These are phyloP conservation scores for Redunca redunca DNA, from an alignment of 2,113 vertebrate species.

Conservation along the genomic window DNA sequence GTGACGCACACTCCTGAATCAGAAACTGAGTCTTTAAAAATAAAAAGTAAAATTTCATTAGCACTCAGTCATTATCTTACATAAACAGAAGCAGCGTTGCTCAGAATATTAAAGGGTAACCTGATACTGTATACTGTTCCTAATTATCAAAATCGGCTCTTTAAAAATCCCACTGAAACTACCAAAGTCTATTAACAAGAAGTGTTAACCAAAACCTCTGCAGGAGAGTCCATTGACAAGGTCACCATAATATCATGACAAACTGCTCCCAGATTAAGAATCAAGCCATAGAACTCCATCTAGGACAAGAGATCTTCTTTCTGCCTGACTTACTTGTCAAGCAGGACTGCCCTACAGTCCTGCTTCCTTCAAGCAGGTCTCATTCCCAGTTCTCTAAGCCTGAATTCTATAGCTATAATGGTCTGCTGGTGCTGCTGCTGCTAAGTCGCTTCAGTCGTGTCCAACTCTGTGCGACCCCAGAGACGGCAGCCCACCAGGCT, in stretches of 20 bases:
- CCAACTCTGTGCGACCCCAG: no score
- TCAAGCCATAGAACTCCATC: background rate
- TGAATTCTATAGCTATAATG: background rate
- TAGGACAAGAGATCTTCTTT: background rate
- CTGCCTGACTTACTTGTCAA: background rate
- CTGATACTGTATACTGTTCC: background rate
- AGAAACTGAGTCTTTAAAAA: constrained; percentile 97
- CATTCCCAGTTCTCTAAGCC: background rate
- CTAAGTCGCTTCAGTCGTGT: no score
- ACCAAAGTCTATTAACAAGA: background rate
- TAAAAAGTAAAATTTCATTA: constrained; percentile 55
- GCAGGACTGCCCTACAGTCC: background rate
- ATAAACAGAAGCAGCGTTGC: background rate
- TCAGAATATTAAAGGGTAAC: background rate
- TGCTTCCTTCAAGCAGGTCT: background rate
- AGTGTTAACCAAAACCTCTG: background rate
- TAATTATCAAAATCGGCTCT: constrained; percentile 28
- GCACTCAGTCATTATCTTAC: background rate
- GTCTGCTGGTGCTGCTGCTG: background rate
- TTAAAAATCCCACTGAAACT: constrained; percentile 26
- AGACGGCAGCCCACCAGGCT: no score
- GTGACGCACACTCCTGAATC: constrained; percentile 99
- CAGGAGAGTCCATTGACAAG: background rate
- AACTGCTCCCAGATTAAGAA: background rate
- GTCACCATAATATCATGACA: background rate